These are phyloP conservation scores for Bruchidius siliquastri DNA, from an alignment of 2,888 invertebrate species.

Conservation along the genomic window DNA sequence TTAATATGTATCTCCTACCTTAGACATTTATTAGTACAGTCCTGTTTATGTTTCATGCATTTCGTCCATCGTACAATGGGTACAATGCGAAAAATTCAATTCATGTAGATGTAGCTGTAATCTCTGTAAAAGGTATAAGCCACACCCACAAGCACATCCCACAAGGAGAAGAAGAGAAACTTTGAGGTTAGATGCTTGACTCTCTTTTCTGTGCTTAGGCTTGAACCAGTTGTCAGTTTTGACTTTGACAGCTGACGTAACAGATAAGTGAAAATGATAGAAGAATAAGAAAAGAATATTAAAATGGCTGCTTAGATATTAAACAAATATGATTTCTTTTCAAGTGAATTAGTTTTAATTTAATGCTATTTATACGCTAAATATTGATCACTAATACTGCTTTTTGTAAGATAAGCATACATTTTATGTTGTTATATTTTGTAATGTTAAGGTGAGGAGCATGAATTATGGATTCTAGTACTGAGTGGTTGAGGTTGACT, in stretches of 20 bases:
- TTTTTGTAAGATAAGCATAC: constrained; percentile 28
- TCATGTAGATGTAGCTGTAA: too few relatives aligned
- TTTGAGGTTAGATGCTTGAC: too few relatives aligned
- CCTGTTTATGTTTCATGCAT: too few relatives aligned
- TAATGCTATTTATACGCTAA: constrained; percentile 9
- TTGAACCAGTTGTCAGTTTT: background rate
- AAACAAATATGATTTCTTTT: constrained; percentile 36
- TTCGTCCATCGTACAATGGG: too few relatives aligned
- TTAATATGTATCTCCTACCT: too few relatives aligned
- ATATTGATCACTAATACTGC: constrained; percentile 21
- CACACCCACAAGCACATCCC: too few relatives aligned
- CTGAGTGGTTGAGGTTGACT: constrained; percentile 10
- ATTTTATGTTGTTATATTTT: constrained; percentile 31
- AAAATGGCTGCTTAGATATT: constrained; percentile 39
- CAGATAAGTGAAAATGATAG: background rate
- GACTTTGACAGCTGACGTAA: background rate
- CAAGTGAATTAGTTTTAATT: constrained; percentile 28
- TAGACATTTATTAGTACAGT: too few relatives aligned
- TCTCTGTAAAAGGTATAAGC: too few relatives aligned
- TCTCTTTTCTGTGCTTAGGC: too few relatives aligned
- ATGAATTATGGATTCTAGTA: constrained; percentile 5
- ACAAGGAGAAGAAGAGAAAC: too few relatives aligned
- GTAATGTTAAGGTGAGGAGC: constrained; percentile 36
- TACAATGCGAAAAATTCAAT: too few relatives aligned
- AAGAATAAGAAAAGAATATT: constrained; percentile 16